phyloP scores from a whole-genome alignment of 2,888 invertebrate genomes.

The Euzophera pinguis region DNA sequence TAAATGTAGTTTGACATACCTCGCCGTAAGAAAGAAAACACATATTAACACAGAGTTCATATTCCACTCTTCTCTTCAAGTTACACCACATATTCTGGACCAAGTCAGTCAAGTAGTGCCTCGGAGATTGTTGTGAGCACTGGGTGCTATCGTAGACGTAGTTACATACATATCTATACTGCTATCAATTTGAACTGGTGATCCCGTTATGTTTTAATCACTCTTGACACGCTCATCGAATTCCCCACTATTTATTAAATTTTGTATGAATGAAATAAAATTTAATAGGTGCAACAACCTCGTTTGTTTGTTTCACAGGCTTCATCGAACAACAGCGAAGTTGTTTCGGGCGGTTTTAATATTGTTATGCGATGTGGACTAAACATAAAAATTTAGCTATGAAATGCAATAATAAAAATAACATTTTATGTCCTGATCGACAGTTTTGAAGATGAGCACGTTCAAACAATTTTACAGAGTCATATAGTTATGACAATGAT shows the following conservation, averaged over 20 bases:
- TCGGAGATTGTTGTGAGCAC: not conserved
- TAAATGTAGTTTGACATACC: constrained; percentile 27
- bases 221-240: constrained; percentile 7
- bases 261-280: constrained; percentile 3
- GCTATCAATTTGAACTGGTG: constrained; percentile 57
- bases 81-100: not conserved
- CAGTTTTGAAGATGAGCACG: too few species aligned
- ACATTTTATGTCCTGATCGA: too few species aligned
- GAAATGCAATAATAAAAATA: too few species aligned
- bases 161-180: constrained; percentile 12
- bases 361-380: too few species aligned
- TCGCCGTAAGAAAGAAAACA: constrained; percentile 28
- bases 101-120: not conserved
- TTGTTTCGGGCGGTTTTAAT: not conserved
- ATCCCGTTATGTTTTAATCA: constrained; percentile 32
- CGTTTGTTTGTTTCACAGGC: constrained; percentile 5
- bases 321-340: not conserved
- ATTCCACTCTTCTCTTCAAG: not conserved
- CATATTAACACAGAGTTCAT: constrained; percentile 27
- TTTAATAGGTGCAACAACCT: constrained; percentile 1
- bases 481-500: too few species aligned
- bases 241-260: constrained; percentile 6
- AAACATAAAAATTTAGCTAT: too few species aligned
- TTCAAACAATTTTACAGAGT: too few species aligned
- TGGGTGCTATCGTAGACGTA: constrained; percentile 7